Evolutionary conservation across 2,797 vertebrate species (phyloP), one percentile per base, ranked within the genome.

Genomic region (Fratercula arctica): DNA sequence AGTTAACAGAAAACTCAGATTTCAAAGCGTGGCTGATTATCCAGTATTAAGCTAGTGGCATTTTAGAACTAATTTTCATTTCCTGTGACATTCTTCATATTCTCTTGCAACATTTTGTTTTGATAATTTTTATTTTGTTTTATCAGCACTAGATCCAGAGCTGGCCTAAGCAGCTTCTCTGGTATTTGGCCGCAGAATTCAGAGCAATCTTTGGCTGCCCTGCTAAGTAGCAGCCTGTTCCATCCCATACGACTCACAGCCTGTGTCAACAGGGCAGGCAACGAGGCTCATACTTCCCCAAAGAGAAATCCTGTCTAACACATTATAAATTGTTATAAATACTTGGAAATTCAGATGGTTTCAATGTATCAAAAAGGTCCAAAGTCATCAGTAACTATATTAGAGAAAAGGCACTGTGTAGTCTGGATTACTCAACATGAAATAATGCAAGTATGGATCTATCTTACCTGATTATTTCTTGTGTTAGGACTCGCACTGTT

Each of bases 381-480:
- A 51, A 50, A 67, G 6, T 20, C 25, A 33, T 3, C 6, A 51
- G 31, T 56, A 25, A 16, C 2, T 10, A 0, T 4, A 4, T 20
- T n/a, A 59, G 16, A 54, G 45, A 25, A 70, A 63, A 85, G 26
- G 17, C 50, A 35, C 33, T 39, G 45, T 21, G 4, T 11, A 57
- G 13, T 59, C 39, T 79, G 81, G 29, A 18, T 84, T 50, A 41
- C 23, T 76, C n/a, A 69, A 41, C 6, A 16, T 4, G 15, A 78
- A 70, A 39, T 33, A 81, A 85, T 33, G 6, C 54, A 48, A 37
- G 37, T 13, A 2, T 61, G 46, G 6, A 3, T 89, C 60, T 35
- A 1, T n/a, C 66, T 96, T 96, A 98, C 97, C 96, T 85, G 81
- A 48, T 81, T 77, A 35, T 84, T 95, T 77, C 63, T 46, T 51